Evolutionary conservation across 2,888 invertebrate genomes (phyloP).

Genomic region (Stramonita haemastoma): DNA sequence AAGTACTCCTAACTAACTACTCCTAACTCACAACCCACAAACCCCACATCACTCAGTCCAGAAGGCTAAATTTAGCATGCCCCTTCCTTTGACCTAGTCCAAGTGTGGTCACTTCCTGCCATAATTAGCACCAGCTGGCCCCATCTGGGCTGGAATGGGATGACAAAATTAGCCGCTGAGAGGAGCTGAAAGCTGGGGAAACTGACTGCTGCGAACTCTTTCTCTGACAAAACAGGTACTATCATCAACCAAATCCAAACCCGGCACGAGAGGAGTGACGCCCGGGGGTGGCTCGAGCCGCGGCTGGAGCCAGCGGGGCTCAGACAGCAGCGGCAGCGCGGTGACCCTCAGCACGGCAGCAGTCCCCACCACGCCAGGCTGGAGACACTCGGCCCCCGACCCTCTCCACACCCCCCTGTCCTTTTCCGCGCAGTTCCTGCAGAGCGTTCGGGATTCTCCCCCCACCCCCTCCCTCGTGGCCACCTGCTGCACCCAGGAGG

Average conservation of each 20-base stretch:
- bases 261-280: background rate
- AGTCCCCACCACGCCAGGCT: background rate
- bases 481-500: slow-evolving; percentile 32
- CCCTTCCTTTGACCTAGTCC: no score
- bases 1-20: no score
- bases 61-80: no score
- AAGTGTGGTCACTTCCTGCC: no score
- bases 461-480: slow-evolving; percentile 16
- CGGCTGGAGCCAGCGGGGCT: background rate
- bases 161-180: no score
- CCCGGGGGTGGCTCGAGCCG: background rate
- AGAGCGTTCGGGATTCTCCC: background rate
- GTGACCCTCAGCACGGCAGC: no score
- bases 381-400: slow-evolving; percentile 11
- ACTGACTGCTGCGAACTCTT: no score
- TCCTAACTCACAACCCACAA: no score
- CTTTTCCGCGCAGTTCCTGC: slow-evolving; percentile 16
- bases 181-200: no score
- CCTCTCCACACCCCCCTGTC: background rate
- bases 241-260: background rate
- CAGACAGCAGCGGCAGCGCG: background rate
- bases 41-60: no score
- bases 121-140: no score
- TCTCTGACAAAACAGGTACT: background rate
- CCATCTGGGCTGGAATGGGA: no score